A percentile compares a stretch with the other conserved stretches of the same genome.
Conservation (phyloP, 2,888 invertebrate genomes). For the Oscheius sp. region DNA sequence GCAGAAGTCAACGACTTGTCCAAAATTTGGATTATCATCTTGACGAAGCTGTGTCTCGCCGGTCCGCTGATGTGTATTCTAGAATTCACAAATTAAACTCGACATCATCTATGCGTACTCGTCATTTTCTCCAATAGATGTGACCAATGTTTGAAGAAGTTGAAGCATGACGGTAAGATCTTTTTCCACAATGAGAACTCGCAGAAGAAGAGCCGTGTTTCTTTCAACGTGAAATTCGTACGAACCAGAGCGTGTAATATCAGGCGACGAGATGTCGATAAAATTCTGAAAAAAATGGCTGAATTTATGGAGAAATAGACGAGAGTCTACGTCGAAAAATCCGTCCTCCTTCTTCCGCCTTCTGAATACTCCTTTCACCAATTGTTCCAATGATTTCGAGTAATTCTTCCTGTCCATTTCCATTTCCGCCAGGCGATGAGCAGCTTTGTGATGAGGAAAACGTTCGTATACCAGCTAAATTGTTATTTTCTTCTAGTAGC, state of each 20-base stretch:
- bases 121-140: conserved; percentile 38
- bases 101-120: conserved; percentile 40
- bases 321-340: conserved; percentile 45
- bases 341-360: conserved; percentile 52
- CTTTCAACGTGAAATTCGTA: conserved; percentile 51
- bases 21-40: neutral
- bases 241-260: conserved; percentile 51
- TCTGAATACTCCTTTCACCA: conserved; percentile 51
- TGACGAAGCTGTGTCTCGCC: neutral
- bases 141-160: conserved; percentile 40
- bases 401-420: conserved; percentile 37
- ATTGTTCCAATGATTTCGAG: conserved; percentile 42
- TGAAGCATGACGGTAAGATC: conserved; percentile 47
- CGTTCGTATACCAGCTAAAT: conserved; percentile 45
- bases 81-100: too few relatives aligned
- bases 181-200: conserved; percentile 28
- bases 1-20: neutral
- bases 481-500: neutral
- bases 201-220: conserved; percentile 39
- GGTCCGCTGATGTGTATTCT: neutral
- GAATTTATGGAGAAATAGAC: neutral
- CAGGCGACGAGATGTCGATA: conserved; percentile 48
- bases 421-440: conserved; percentile 56
- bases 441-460: conserved; percentile 59
- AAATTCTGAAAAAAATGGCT: conserved; percentile 39